Conservation (phyloP, 2,113 vertebrate species). For the Pollimyrus isidori region DNA sequence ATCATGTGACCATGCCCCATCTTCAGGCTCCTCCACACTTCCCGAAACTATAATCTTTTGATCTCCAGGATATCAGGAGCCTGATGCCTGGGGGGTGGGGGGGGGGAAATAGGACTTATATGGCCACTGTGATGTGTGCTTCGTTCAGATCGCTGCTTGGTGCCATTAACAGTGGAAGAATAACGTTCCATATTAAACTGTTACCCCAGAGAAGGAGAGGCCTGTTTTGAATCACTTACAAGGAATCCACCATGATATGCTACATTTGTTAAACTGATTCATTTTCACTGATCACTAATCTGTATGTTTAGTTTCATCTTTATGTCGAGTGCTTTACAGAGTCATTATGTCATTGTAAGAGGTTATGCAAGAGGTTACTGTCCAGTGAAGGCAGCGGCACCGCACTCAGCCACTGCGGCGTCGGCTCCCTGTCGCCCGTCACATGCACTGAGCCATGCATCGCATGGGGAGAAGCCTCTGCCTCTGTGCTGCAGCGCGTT, state of each 20-base stretch:
- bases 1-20: neutral
- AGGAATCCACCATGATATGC: neutral
- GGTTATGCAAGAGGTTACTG: neutral
- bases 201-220: neutral
- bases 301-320: neutral
- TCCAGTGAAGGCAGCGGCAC: neutral
- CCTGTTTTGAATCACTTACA: neutral
- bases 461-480: neutral
- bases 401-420: neutral
- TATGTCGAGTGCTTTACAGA: neutral
- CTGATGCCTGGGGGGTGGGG: neutral
- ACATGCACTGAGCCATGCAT: neutral
- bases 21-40: conserved; percentile 12
- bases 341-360: neutral
- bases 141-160: neutral
- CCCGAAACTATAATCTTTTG: conserved; percentile 15
- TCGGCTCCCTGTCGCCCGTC: neutral
- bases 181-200: conserved; percentile 11
- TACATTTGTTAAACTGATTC: neutral
- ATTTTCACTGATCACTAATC: neutral
- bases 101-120: neutral
- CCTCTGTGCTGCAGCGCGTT: neutral
- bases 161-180: neutral
- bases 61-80: conserved; percentile 5
- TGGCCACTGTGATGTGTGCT: neutral